A percentile compares a stretch with the other conserved stretches of the same genome.
Evolutionary conservation across 2,888 invertebrate genomes (phyloP).

Genomic region (Malachius bipustulatus): DNA sequence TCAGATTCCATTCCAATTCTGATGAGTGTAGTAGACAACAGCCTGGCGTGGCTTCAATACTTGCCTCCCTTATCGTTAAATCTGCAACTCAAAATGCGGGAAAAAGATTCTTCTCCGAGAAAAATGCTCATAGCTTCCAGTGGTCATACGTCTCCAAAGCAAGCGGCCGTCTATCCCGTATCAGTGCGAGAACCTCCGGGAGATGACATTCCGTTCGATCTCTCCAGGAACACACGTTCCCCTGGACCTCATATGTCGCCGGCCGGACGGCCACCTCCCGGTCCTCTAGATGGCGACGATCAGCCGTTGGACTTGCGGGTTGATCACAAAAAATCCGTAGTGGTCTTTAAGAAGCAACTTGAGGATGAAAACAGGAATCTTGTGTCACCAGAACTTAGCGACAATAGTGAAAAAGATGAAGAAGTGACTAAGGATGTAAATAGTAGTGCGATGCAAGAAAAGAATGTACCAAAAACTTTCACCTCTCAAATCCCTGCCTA

Average conservation of each 20-base stretch:
- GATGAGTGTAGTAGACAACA: conserved; percentile 65
- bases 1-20: conserved; percentile 32
- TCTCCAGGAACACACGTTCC: conserved; percentile 41
- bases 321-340: conserved; percentile 61
- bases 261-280: conserved; percentile 44
- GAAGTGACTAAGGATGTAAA: conserved; percentile 29
- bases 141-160: conserved; percentile 57
- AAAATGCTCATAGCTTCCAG: conserved; percentile 58
- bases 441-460: conserved; percentile 23
- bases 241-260: conserved; percentile 46
- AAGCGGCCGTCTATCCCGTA: conserved; percentile 60
- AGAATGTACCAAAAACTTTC: conserved; percentile 28
- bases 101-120: conserved; percentile 84
- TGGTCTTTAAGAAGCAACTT: conserved; percentile 41
- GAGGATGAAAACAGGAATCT: conserved; percentile 83
- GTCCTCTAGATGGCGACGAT: conserved; percentile 44
- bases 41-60: conserved; percentile 42
- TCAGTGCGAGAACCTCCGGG: conserved; percentile 46
- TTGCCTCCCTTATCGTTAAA: conserved; percentile 40
- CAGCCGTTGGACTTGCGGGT: conserved; percentile 82
- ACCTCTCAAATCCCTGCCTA: conserved; percentile 32
- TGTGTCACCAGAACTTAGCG: conserved; percentile 47
- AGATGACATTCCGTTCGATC: conserved; percentile 52
- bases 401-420: conserved; percentile 32
- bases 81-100: conserved; percentile 60